phyloP scores from a whole-genome alignment of 2,797 vertebrate genomes.

The Cetoscarus ocellatus region DNA sequence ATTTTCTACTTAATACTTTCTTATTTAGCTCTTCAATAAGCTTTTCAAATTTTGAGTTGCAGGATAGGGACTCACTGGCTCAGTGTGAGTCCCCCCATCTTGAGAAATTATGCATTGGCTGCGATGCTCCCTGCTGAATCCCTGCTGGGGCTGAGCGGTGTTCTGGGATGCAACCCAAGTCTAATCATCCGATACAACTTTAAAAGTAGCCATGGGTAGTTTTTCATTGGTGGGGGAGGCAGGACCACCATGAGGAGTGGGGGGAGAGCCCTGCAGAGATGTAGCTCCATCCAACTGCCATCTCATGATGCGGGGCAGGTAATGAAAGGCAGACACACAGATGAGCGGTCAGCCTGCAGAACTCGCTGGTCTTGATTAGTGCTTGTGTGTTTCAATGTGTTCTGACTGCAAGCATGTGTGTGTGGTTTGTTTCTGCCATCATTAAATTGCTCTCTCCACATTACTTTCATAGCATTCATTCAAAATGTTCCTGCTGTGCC shows the following conservation, averaged over 20 bases:
- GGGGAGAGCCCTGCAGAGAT: slow-evolving; percentile 51
- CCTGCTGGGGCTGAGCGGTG: slow-evolving; percentile 75
- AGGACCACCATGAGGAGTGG: slow-evolving; percentile 51
- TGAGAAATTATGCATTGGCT: slow-evolving; percentile 82
- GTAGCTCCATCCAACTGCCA: slow-evolving; percentile 50
- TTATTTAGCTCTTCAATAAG: slow-evolving; percentile 70
- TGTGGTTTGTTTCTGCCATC: slow-evolving; percentile 47
- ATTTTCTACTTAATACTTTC: slow-evolving; percentile 41
- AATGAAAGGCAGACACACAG: slow-evolving; percentile 65
- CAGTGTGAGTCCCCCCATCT: slow-evolving; percentile 79
- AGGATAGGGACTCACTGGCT: slow-evolving; percentile 69
- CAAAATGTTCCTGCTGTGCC: slow-evolving; percentile 9
- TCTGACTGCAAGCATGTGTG: slow-evolving; percentile 25
- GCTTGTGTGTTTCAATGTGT: slow-evolving; percentile 37
- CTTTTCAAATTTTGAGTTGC: slow-evolving; percentile 68
- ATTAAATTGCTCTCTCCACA: slow-evolving; percentile 42
- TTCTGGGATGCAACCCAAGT: slow-evolving; percentile 80
- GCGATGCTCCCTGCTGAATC: slow-evolving; percentile 74
- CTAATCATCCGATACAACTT: slow-evolving; percentile 81
- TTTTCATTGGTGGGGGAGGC: slow-evolving; percentile 47
- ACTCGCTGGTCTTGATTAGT: slow-evolving; percentile 58
- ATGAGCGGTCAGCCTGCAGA: slow-evolving; percentile 62
- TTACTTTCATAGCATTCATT: slow-evolving; percentile 28
- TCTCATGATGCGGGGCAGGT: slow-evolving; percentile 59
- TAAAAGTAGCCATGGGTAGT: slow-evolving; percentile 78